These are phyloP conservation scores for Hermetia illucens DNA, from an alignment of 1,140 invertebrate species.

Conservation along the genomic window DNA sequence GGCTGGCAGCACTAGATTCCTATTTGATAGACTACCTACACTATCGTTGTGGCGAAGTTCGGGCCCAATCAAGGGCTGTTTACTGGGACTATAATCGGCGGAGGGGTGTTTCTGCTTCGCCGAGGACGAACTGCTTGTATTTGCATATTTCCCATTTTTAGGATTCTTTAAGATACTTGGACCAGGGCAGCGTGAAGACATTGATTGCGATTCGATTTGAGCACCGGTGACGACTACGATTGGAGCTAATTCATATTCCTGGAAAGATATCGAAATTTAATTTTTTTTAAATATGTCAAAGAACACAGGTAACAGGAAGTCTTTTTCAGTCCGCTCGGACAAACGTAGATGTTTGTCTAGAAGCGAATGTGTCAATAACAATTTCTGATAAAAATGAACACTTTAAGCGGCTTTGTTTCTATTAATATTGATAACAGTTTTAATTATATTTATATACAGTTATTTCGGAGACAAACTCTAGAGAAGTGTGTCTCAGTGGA, in stretches of 20 bases:
- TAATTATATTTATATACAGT: no score
- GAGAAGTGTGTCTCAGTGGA: no score
- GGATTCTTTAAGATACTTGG: constrained; percentile 37
- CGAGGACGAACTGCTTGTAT: constrained; percentile 8
- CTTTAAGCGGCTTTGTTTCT: no score
- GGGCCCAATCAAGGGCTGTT: constrained; percentile 16
- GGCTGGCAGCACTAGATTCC: background rate
- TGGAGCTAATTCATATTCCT: background rate
- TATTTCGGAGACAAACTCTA: no score
- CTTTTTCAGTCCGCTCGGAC: no score
- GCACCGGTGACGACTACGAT: background rate
- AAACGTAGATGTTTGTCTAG: no score
- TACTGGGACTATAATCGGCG: constrained; percentile 17
- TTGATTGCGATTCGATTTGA: constrained; percentile 9
- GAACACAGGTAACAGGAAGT: no score
- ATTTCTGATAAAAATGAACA: no score
- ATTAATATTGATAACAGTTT: no score
- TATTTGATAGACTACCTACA: constrained; percentile 6
- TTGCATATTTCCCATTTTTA: constrained; percentile 11
- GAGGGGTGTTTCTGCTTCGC: constrained; percentile 5
- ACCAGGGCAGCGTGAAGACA: constrained; percentile 35
- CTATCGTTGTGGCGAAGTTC: constrained; percentile 9
- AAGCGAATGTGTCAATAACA: no score
- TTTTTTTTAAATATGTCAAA: no score
- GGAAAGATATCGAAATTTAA: background rate